Base-by-base conservation (phyloP, 2,797 vertebrate genomes). In the Rhynchonycteris naso region DNA sequence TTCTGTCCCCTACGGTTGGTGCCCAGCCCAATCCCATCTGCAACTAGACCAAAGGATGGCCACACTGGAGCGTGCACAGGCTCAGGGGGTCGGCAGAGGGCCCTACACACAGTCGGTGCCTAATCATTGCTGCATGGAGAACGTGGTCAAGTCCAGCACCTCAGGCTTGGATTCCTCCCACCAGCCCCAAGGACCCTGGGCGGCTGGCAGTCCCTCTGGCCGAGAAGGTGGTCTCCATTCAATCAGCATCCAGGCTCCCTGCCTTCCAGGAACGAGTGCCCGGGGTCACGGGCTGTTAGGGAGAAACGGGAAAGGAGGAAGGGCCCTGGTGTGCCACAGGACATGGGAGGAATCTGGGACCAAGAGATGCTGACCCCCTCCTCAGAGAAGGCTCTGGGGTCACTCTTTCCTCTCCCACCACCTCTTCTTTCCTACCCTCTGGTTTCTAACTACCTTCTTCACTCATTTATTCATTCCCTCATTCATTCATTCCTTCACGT, bases 71-170 rank as follows among this genome's bases (percentile, higher is more conserved):
- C 1, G 1, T 12, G 4, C 38, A 38, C 33, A 24, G 21, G n/a
- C 56, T 78, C 43, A 4, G 59, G 35, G 72, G 33, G 19, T 85
- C 61, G 47, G 47, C 47, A 50, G 13, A 90, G 24, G 52, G 30
- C 33, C 52, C 38, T 12, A 66, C 9, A 61, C 22, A n/a, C 50
- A 63, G n/a, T 4, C 0, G 0, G 21, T 2, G n/a, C n/a, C 65
- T 43, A 68, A 68, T 56, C 56, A 52, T 28, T 38, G 30, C 43
- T 7, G 74, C 43, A 9, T 18, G 9, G 52, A 35, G 68, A 50
- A 56, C 18, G 43, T 50, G 11, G 26, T 8, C 65, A 12, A 18
- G 4, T 38, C 61, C 30, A 35, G n/a, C 10, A 35, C 24, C 43
- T 43, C 33, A 6, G 7, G 28, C n/a, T 58, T 56, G 68, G 47